Percentiles rank a stretch among this genome's conserved stretches.
These are phyloP conservation scores for Myripristis murdjan DNA, from an alignment of 2,797 vertebrate genomes.

Conservation along the genomic window DNA sequence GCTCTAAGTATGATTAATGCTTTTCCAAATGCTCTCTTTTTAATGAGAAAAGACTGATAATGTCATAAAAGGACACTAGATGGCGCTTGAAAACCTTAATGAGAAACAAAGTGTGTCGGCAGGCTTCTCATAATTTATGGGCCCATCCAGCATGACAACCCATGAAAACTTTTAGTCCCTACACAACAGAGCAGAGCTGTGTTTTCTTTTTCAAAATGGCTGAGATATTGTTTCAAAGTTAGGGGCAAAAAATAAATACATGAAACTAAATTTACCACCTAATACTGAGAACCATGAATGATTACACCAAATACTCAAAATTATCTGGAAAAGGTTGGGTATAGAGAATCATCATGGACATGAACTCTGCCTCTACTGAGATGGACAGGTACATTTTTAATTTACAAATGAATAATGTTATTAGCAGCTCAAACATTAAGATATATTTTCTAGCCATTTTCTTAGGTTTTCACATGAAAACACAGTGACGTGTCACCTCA, in stretches of 20 bases:
- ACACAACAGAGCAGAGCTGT: background rate
- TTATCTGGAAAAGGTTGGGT: no score
- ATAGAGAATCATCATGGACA: no score
- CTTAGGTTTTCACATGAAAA: background rate
- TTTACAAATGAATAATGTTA: background rate
- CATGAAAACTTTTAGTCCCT: background rate
- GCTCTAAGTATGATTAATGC: no score
- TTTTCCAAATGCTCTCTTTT: background rate
- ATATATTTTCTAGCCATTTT: background rate
- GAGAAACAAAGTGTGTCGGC: background rate
- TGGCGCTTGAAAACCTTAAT: slow-evolving; percentile 56
- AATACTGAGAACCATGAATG: no score
- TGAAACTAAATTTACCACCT: no score
- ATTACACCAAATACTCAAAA: no score
- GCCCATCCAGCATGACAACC: background rate
- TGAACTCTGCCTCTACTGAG: no score
- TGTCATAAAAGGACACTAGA: slow-evolving; percentile 57
- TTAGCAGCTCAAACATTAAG: background rate
- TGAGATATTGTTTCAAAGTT: no score
- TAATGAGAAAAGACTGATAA: background rate
- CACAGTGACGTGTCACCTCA: background rate
- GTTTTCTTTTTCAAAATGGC: no score
- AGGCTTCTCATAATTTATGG: background rate
- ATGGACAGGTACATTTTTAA: no score
- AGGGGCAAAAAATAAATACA: no score